A percentile compares a stretch with the other conserved stretches of the same genome.
These are phyloP conservation scores for Cloeon dipterum DNA, from an alignment of 2,888 invertebrate species.

Conservation along the genomic window DNA sequence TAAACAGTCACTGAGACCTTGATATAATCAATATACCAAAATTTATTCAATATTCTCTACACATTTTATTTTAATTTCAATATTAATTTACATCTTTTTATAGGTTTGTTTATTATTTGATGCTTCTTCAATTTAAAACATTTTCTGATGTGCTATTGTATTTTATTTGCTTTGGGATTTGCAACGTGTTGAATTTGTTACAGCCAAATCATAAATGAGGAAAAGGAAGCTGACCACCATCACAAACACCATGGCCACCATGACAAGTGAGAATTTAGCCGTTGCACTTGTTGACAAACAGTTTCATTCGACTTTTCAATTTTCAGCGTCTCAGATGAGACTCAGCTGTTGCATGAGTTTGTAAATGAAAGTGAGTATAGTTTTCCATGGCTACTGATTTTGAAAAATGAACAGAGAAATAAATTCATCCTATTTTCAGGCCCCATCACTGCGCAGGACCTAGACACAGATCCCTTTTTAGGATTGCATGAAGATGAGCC, in stretches of 20 bases:
- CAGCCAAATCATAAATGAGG: conserved; percentile 45
- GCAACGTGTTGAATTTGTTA: too few species aligned
- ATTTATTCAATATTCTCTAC: too few species aligned
- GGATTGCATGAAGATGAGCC: conserved; percentile 66
- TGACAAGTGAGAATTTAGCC: neutral
- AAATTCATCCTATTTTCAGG: conserved; percentile 10
- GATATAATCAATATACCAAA: too few species aligned
- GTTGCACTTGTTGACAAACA: neutral
- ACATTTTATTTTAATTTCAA: too few species aligned
- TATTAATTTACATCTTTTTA: too few species aligned
- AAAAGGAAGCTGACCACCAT: neutral
- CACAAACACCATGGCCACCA: neutral
- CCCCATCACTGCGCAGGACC: conserved; percentile 46
- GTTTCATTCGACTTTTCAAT: neutral
- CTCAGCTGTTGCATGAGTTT: conserved; percentile 43
- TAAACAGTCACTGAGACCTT: too few species aligned
- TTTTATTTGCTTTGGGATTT: too few species aligned
- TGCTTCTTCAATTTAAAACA: too few species aligned
- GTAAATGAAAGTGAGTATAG: conserved; percentile 33
- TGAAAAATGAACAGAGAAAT: neutral
- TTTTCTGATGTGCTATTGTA: too few species aligned
- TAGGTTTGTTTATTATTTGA: too few species aligned
- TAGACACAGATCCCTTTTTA: conserved; percentile 61
- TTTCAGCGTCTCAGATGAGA: conserved; percentile 44
- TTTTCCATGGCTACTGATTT: neutral